phyloP scores from a whole-genome alignment of 2,888 invertebrate species.

The Pogonocherus hispidulus region DNA sequence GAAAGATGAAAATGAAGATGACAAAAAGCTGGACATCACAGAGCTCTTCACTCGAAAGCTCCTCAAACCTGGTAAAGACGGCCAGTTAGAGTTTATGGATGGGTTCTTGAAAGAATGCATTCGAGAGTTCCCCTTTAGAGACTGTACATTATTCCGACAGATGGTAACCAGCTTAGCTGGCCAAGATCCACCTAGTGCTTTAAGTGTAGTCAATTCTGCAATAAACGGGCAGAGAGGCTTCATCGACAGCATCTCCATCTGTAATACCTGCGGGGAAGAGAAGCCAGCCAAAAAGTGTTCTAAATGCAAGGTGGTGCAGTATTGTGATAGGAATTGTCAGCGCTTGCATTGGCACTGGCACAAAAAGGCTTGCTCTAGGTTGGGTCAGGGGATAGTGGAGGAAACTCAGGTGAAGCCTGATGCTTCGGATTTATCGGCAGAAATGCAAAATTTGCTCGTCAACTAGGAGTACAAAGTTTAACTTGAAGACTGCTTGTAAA shows the following conservation, averaged over 20 bases:
- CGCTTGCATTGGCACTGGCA: slow-evolving; percentile 93
- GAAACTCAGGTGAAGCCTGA: slow-evolving; percentile 50
- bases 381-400: slow-evolving; percentile 62
- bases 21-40: slow-evolving; percentile 77
- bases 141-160: slow-evolving; percentile 91
- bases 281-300: slow-evolving; percentile 94
- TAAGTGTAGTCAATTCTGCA: slow-evolving; percentile 81
- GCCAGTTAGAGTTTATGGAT: slow-evolving; percentile 75
- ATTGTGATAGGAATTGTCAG: slow-evolving; percentile 96
- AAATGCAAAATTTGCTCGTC: slow-evolving; percentile 60
- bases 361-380: slow-evolving; percentile 85
- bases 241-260: slow-evolving; percentile 77
- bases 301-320: slow-evolving; percentile 92
- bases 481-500: slow-evolving; percentile 16
- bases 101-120: slow-evolving; percentile 87
- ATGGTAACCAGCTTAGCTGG: slow-evolving; percentile 84
- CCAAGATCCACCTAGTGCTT: slow-evolving; percentile 79
- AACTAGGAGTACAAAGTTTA: slow-evolving; percentile 41
- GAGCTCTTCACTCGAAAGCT: slow-evolving; percentile 84
- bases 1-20: slow-evolving; percentile 66
- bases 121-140: slow-evolving; percentile 90
- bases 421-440: slow-evolving; percentile 56
- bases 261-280: slow-evolving; percentile 90
- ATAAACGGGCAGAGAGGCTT: slow-evolving; percentile 92
- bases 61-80: slow-evolving; percentile 82